Evolutionary conservation across 2,113 vertebrate genomes (phyloP).

Genomic region (Anoplopoma fimbria): DNA sequence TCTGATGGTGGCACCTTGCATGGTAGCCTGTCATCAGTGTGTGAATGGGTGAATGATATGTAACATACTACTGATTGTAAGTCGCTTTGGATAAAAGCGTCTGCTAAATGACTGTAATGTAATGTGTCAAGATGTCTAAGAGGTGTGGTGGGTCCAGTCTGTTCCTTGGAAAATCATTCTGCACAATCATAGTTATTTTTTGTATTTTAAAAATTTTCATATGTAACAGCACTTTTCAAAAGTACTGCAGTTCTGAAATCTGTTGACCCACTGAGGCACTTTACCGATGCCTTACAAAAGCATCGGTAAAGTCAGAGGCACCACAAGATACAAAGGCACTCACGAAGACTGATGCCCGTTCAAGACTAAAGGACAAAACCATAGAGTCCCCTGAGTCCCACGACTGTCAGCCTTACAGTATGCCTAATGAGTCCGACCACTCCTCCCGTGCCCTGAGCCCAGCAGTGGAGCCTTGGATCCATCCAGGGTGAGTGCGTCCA

Average conservation of each 20-base stretch:
- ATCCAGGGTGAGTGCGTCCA: slow-evolving; percentile 42
- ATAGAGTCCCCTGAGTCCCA: slow-evolving; percentile 28
- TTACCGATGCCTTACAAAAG: not conserved
- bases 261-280: not conserved
- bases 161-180: slow-evolving; percentile 1
- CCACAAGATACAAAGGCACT: slow-evolving; percentile 10
- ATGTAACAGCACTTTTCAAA: not conserved
- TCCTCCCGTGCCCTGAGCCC: slow-evolving; percentile 40
- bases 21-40: no score
- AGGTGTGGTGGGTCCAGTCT: not conserved
- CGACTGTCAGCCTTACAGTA: slow-evolving; percentile 50
- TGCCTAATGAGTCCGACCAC: slow-evolving; percentile 59
- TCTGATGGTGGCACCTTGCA: no score
- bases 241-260: not conserved
- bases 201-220: not conserved
- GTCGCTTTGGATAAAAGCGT: no score
- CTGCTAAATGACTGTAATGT: no score
- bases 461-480: slow-evolving; percentile 54
- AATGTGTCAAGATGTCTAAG: not conserved
- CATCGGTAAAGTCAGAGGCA: not conserved
- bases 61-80: no score
- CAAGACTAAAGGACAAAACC: slow-evolving; percentile 49
- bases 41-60: no score
- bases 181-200: not conserved
- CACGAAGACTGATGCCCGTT: slow-evolving; percentile 33